Percentiles rank a stretch among this genome's conserved stretches.
These are phyloP conservation scores for Neoniphon sammara DNA, from an alignment of 2,797 vertebrate genomes.

Conservation along the genomic window DNA sequence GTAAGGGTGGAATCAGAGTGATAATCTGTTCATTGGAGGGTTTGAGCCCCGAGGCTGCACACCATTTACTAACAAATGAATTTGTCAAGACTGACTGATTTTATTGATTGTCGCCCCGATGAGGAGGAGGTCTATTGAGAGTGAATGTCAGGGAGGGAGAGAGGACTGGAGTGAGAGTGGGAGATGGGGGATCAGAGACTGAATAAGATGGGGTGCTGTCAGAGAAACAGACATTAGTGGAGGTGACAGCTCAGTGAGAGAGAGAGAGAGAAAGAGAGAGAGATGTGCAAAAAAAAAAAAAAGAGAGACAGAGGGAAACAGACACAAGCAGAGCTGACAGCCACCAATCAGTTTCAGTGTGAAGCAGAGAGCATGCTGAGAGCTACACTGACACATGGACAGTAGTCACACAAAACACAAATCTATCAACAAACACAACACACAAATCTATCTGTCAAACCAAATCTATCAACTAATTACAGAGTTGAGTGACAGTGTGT, in stretches of 20 bases:
- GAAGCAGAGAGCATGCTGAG: slow-evolving; percentile 66
- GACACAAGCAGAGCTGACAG: slow-evolving; percentile 65
- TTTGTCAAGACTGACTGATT: slow-evolving; percentile 60
- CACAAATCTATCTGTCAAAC: slow-evolving; percentile 60
- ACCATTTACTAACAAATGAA: slow-evolving; percentile 68
- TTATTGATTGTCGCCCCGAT: slow-evolving; percentile 60
- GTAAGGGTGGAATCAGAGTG: neutral
- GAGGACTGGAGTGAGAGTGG: slow-evolving; percentile 5
- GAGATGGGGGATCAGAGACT: neutral
- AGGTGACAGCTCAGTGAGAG: slow-evolving; percentile 53
- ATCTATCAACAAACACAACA: slow-evolving; percentile 35
- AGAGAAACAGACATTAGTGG: slow-evolving; percentile 57
- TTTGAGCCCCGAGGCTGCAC: slow-evolving; percentile 28
- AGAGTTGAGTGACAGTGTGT: slow-evolving; percentile 23
- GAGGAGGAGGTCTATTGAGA: slow-evolving; percentile 54
- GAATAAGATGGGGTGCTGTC: slow-evolving; percentile 22
- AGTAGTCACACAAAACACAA: slow-evolving; percentile 38
- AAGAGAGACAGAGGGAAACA: slow-evolving; percentile 27
- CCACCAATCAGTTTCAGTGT: slow-evolving; percentile 58
- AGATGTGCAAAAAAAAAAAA: slow-evolving; percentile 21
- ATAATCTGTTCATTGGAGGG: slow-evolving; percentile 46
- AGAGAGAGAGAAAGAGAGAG: too few species aligned
- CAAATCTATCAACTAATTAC: slow-evolving; percentile 60
- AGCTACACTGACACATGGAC: slow-evolving; percentile 45
- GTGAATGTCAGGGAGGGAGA: slow-evolving; percentile 26